phyloP scores from a whole-genome alignment of 2,888 invertebrate genomes.

The Elysia crispata region DNA sequence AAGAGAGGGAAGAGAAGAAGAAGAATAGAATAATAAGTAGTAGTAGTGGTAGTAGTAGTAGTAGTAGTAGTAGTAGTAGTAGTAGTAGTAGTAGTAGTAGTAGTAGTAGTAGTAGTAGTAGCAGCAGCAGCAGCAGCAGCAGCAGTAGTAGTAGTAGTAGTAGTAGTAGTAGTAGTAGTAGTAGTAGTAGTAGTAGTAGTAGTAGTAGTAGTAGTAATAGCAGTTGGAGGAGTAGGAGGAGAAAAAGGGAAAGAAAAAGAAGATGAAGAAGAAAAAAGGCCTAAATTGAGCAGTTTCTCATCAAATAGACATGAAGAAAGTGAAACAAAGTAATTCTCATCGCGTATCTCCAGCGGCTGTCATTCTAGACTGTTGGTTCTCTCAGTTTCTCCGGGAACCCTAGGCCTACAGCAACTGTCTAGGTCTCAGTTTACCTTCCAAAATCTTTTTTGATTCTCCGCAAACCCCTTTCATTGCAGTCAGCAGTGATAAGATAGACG shows the following conservation, averaged over 20 bases:
- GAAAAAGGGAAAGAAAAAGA: not conserved
- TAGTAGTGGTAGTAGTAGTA: not conserved
- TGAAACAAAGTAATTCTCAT: too few relatives aligned
- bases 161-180: slow-evolving; percentile 18
- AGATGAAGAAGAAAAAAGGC: too few relatives aligned
- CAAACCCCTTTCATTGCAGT: too few relatives aligned
- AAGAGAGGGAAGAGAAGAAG: not conserved
- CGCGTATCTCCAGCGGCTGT: too few relatives aligned
- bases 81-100: slow-evolving; percentile 2
- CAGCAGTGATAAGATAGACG: too few relatives aligned
- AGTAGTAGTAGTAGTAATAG: slow-evolving; percentile 5
- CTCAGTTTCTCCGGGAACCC: too few relatives aligned
- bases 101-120: not conserved
- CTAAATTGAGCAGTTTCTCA: too few relatives aligned
- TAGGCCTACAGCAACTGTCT: too few relatives aligned
- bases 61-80: not conserved
- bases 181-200: slow-evolving; percentile 36
- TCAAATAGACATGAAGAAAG: too few relatives aligned
- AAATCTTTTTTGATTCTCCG: too few relatives aligned
- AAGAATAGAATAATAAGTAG: slow-evolving; percentile 13
- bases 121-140: not conserved
- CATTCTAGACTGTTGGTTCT: too few relatives aligned
- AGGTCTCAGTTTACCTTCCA: too few relatives aligned
- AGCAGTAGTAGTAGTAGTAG: slow-evolving; percentile 1
- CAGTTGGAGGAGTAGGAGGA: slow-evolving; percentile 18